Evolutionary conservation across 2,113 vertebrate species (phyloP).

Genomic region (Albula goreensis): DNA sequence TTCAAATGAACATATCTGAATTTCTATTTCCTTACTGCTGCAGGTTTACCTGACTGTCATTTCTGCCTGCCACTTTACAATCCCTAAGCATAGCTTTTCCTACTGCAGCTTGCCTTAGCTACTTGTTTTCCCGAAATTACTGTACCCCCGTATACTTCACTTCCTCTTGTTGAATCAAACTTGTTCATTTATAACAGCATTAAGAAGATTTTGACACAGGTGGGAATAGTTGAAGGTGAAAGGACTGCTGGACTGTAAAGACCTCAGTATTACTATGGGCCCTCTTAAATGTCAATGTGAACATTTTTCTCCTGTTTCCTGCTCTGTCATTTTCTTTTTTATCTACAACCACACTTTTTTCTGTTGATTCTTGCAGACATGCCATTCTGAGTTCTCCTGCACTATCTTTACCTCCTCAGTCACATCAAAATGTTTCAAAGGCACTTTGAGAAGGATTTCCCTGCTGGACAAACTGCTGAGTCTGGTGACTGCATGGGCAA

Average conservation of each 20-base stretch:
- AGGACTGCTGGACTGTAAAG: not conserved
- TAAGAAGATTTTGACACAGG: not conserved
- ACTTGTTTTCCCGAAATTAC: not conserved
- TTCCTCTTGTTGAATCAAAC: not conserved
- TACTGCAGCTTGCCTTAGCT: not conserved
- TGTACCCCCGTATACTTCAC: not conserved
- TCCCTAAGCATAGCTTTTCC: not conserved
- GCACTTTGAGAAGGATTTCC: slow-evolving; percentile 30
- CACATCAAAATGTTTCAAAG: slow-evolving; percentile 22
- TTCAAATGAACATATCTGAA: not conserved
- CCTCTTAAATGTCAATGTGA: not conserved
- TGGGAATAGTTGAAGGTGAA: not conserved
- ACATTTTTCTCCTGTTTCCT: not conserved
- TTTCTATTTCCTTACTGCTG: not conserved
- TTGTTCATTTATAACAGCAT: not conserved
- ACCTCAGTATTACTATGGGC: not conserved
- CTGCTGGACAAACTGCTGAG: slow-evolving; percentile 28
- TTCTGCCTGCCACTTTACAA: not conserved
- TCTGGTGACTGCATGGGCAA: not conserved
- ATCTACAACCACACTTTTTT: not conserved
- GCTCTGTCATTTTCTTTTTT: not conserved
- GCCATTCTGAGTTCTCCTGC: not conserved
- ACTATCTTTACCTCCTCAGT: not conserved
- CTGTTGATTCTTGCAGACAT: not conserved
- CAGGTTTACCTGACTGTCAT: not conserved